Evolutionary conservation across 2,797 vertebrate species (phyloP).

Genomic region (Myotis findleyi): DNA sequence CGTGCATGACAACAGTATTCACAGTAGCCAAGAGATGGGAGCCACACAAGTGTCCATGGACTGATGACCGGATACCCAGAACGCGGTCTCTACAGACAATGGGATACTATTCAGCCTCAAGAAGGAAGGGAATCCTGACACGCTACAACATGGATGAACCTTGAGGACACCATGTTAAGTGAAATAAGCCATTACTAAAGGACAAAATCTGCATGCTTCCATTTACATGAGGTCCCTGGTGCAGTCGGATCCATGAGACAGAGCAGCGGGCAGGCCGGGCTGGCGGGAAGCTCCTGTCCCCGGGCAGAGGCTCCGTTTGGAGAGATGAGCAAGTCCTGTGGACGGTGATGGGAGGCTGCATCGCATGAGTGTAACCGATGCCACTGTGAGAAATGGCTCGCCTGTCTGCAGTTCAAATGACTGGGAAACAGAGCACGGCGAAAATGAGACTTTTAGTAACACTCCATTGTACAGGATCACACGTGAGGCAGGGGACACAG

Average conservation of each 20-base stretch:
- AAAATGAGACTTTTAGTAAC: no score
- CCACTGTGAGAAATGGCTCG: no score
- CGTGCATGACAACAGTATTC: background rate
- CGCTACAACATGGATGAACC: rapidly evolving
- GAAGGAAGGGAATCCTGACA: background rate
- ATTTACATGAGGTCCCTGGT: rapidly evolving
- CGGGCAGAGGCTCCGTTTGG: no score
- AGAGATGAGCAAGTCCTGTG: background rate
- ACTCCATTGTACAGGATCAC: no score
- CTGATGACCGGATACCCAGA: no score
- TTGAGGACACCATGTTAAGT: background rate
- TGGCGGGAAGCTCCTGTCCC: background rate
- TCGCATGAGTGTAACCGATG: rapidly evolving
- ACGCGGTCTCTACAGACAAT: background rate
- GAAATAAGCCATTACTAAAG: background rate
- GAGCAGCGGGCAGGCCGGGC: background rate
- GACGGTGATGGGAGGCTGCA: background rate
- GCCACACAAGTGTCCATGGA: background rate
- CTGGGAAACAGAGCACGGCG: no score
- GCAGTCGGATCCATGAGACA: background rate
- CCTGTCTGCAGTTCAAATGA: no score
- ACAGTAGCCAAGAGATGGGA: background rate
- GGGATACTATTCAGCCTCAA: no score
- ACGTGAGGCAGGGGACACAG: no score
- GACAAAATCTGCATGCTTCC: background rate